A percentile compares a stretch with the other conserved stretches of the same genome.
phyloP scores from a whole-genome alignment of 1,140 invertebrate species.

The Anthonomus grandis region DNA sequence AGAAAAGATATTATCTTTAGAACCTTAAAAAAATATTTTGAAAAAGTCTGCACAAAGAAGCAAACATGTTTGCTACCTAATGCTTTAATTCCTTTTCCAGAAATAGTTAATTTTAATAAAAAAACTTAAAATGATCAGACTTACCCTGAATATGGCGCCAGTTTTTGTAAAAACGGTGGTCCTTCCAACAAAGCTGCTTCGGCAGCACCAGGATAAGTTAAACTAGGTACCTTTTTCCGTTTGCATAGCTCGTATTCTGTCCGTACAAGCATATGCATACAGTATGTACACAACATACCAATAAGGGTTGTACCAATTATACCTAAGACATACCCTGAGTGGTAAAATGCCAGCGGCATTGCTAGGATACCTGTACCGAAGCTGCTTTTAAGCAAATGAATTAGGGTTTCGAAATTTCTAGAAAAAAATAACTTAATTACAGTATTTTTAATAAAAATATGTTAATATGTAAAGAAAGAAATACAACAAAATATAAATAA shows the following conservation, averaged over 20 bases:
- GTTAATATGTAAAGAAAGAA: too few species aligned
- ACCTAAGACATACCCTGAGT: constrained; percentile 72
- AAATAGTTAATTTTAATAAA: too few species aligned
- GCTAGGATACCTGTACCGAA: constrained; percentile 87
- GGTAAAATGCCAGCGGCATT: constrained; percentile 80
- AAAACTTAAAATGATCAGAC: too few species aligned
- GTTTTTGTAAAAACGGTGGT: constrained; percentile 56
- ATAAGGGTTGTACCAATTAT: constrained; percentile 65
- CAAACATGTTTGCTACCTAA: too few species aligned
- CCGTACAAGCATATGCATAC: constrained; percentile 70
- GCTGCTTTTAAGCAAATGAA: constrained; percentile 81
- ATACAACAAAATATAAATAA: too few species aligned
- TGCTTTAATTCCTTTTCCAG: too few species aligned
- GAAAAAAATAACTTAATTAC: constrained; percentile 30
- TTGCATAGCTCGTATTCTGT: constrained; percentile 69
- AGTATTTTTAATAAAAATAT: background rate
- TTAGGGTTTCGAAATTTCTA: constrained; percentile 74
- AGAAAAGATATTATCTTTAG: too few species aligned
- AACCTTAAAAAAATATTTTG: too few species aligned
- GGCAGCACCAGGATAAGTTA: constrained; percentile 69
- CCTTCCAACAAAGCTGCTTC: constrained; percentile 68
- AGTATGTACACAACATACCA: constrained; percentile 73
- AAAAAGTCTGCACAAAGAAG: too few species aligned
- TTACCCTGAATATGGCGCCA: constrained; percentile 61
- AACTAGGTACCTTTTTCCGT: constrained; percentile 60